Base-by-base conservation (phyloP, 2,888 invertebrate species). In the Exephanes ischioxanthus region DNA sequence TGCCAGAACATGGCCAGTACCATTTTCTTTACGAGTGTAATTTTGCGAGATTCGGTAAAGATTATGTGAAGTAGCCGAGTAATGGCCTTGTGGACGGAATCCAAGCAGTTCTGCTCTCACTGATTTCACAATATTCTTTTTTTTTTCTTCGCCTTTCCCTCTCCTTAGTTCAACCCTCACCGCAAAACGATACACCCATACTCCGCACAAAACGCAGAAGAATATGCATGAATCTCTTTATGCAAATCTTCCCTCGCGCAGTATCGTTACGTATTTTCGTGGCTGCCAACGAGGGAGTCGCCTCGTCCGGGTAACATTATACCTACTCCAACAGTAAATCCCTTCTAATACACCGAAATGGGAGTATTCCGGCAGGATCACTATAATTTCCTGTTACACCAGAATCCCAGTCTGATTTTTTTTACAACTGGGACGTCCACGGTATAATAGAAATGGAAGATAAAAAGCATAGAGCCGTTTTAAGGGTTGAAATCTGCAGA, bases 41-140 rank as follows among this genome's bases (percentile, higher is more conserved):
- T 89, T 88, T 83, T 82, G 55, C 72, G 84, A 89, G 87, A 89
- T 89, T 88, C 84, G 87, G 86, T 80, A 85, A 86, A 87, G 87
- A 88, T 89, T 86, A 83, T 83, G 83, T 71, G 75, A 11, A 71
- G 45, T 45, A 77, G 61, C 71, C 78, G 45, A 67, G 84, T 76
- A 80, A 80, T 66, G 71, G 80, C 71, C 48, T 51, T 63, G 84
- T 84, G 80, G 84, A 77, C 58, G 71, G 84, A 51, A 84, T 84
- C 80, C 80, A 80, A 84, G 76, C 80, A 71, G 80, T 26, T 67
- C 68, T 41, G 76, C 61, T 66, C 48, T 51, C 37, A 61, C 70
- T 73, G 79, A 80, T 80, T 80, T 55, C 75, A 11, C 55, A 71
- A 22, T 58, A 55, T 63, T 76, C 33, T 66, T 76, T 76, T 41